Percentiles rank a stretch among this genome's conserved stretches.
Conservation (phyloP, 2,113 vertebrate species). For the Xenopus laevis region DNA sequence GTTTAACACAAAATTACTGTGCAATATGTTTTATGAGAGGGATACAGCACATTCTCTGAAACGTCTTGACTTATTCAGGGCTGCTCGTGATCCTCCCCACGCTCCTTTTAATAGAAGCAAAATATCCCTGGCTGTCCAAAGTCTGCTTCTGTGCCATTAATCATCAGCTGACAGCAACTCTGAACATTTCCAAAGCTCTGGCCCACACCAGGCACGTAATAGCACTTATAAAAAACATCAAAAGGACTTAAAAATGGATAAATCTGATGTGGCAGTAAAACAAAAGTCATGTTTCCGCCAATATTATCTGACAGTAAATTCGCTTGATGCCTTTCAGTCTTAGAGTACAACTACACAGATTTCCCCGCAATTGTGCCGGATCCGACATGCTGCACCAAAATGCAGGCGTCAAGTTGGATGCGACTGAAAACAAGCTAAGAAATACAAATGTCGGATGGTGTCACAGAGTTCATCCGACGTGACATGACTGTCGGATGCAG, state of each 20-base stretch:
- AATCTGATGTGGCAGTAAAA: constrained; percentile 51
- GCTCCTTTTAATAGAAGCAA: not conserved
- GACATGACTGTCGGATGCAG: too few species aligned
- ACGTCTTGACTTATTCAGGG: not conserved
- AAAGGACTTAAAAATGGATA: constrained; percentile 46
- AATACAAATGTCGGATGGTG: too few species aligned
- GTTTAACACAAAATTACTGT: not conserved
- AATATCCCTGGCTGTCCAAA: constrained; percentile 2
- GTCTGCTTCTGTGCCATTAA: constrained; percentile 38
- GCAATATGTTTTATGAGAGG: not conserved
- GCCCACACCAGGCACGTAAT: constrained; percentile 25
- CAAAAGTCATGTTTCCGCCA: constrained; percentile 52
- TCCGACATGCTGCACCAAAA: too few species aligned
- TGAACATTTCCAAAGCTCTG: constrained; percentile 1
- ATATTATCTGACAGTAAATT: constrained; percentile 59
- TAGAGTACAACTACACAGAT: too few species aligned
- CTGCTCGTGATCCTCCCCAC: not conserved
- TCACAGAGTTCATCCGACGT: too few species aligned
- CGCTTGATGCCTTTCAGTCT: constrained; percentile 54
- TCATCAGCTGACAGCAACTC: constrained; percentile 42
- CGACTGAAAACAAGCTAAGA: too few species aligned
- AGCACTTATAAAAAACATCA: constrained; percentile 50
- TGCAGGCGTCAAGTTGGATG: too few species aligned
- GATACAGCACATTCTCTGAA: not conserved
- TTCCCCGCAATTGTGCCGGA: too few species aligned